These are phyloP conservation scores for Gila robusta DNA, from an alignment of 2,797 vertebrate species.

Conservation along the genomic window DNA sequence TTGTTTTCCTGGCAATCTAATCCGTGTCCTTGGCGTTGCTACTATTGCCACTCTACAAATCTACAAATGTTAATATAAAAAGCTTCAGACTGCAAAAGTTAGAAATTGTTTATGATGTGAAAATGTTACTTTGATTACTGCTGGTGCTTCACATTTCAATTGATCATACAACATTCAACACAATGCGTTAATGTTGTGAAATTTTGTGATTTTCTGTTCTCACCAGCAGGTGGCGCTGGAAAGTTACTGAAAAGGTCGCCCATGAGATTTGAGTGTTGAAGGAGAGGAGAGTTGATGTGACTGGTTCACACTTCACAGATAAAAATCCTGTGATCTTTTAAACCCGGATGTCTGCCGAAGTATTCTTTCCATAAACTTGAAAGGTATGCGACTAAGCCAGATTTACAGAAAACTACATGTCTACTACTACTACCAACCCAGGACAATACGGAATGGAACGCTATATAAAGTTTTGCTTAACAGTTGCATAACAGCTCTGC, in stretches of 20 bases:
- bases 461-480: background rate
- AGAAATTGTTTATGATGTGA: background rate
- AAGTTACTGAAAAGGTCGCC: background rate
- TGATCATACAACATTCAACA: background rate
- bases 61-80: background rate
- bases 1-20: background rate
- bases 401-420: background rate
- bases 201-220: background rate
- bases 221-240: slow-evolving; percentile 17
- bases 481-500: background rate
- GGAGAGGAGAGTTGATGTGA: background rate
- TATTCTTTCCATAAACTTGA: background rate
- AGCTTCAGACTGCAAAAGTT: background rate
- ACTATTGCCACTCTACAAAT: background rate
- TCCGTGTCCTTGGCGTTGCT: background rate
- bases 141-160: background rate
- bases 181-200: background rate
- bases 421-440: too few relatives aligned
- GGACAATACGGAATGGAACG: background rate
- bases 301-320: background rate
- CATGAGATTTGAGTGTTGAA: background rate
- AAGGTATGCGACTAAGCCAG: background rate
- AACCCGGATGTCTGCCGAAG: background rate
- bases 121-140: background rate
- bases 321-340: background rate